Evolutionary conservation across 23 tunicate genomes (phyloP).

Genomic region (Trididemnum clinides): DNA sequence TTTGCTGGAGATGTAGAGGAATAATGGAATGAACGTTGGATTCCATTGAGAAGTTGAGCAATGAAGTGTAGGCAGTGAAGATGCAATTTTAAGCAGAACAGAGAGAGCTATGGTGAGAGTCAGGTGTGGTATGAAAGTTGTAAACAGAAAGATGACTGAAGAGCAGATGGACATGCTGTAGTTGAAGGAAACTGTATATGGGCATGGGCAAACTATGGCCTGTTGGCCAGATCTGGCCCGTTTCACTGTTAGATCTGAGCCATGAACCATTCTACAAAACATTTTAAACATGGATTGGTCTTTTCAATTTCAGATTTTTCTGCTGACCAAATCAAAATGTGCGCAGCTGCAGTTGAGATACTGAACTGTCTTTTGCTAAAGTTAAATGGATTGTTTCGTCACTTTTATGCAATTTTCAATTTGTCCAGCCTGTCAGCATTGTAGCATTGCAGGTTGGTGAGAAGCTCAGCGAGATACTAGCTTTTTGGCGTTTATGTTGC

Average conservation of each 20-base stretch:
- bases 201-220: constrained; percentile 9
- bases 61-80: no score
- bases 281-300: not conserved
- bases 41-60: no score
- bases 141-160: no score
- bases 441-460: not conserved
- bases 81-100: no score
- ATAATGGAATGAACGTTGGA: no score
- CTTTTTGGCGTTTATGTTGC: not conserved
- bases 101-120: no score
- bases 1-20: no score
- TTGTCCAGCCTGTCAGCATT: not conserved
- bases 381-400: not conserved
- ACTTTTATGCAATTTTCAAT: not conserved
- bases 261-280: not conserved
- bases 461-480: not conserved
- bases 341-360: not conserved
- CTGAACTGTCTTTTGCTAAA: constrained; percentile 16
- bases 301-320: not conserved
- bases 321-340: not conserved
- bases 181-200: no score
- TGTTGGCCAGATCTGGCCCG: not conserved
- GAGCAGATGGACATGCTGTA: no score
- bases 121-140: no score
- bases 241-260: not conserved